Evolutionary conservation across 2,797 vertebrate species (phyloP).

Genomic region (Gobionotothen gibberifrons): DNA sequence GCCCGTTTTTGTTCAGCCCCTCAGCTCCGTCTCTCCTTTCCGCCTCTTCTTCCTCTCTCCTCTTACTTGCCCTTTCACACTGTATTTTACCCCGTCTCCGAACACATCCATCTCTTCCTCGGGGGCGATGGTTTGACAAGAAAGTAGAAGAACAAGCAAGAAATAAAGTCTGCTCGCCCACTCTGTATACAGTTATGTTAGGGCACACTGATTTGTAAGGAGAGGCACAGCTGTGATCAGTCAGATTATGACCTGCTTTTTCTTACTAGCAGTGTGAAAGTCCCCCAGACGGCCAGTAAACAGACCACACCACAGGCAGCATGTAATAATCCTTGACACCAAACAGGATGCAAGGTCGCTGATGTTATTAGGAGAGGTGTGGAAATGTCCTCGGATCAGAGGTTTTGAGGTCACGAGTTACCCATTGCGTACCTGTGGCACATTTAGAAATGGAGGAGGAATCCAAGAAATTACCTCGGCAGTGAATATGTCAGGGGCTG

Average conservation of each 20-base stretch:
- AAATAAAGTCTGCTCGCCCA: not conserved
- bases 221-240: constrained; percentile 63
- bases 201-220: constrained; percentile 35
- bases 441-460: not conserved
- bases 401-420: not conserved
- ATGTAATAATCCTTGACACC: constrained; percentile 45
- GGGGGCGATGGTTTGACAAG: constrained; percentile 41
- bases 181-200: constrained; percentile 8
- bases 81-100: constrained; percentile 35
- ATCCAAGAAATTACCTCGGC: not conserved
- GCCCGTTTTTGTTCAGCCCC: not conserved
- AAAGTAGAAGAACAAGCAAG: constrained; percentile 30
- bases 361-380: constrained; percentile 15
- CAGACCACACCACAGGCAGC: constrained; percentile 21
- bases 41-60: constrained; percentile 11
- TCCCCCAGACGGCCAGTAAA: constrained; percentile 51
- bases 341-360: constrained; percentile 29
- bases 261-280: constrained; percentile 51
- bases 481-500: not conserved
- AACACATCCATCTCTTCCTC: constrained; percentile 39
- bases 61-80: constrained; percentile 32
- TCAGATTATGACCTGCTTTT: constrained; percentile 62
- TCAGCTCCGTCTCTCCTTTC: constrained; percentile 3
- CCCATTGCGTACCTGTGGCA: not conserved
- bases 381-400: constrained; percentile 2